Conservation (phyloP, 2,797 vertebrate genomes). For the Platyrinchus mystaceus region DNA sequence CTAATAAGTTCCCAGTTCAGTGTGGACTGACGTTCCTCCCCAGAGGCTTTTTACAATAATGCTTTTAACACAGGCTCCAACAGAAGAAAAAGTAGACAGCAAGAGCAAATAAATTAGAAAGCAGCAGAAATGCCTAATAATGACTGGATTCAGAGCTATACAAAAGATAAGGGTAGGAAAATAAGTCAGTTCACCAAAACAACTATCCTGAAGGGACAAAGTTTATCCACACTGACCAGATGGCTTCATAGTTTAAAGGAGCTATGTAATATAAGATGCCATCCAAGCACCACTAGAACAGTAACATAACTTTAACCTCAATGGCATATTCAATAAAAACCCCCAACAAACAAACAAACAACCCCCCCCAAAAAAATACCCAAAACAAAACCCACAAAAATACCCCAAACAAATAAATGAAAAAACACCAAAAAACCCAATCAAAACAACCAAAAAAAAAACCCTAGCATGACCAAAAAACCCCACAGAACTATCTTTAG, state of each 20-base stretch:
- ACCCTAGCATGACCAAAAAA: not conserved
- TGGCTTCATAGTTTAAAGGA: not conserved
- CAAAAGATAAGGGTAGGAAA: not conserved
- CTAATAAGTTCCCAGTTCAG: not conserved
- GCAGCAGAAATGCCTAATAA: not conserved
- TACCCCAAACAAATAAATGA: not conserved
- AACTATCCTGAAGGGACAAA: not conserved
- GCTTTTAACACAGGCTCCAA: not conserved
- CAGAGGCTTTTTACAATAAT: not conserved
- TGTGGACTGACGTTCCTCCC: not conserved
- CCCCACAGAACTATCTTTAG: accelerated
- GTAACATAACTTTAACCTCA: not conserved
- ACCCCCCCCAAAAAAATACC: not conserved
- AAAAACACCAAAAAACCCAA: too few relatives aligned
- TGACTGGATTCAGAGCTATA: not conserved
- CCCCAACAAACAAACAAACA: not conserved
- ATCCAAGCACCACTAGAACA: not conserved
- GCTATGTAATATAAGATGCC: not conserved
- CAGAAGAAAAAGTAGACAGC: not conserved
- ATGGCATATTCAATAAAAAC: not conserved
- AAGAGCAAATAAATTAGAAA: not conserved
- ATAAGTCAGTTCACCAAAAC: not conserved
- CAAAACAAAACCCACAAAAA: not conserved
- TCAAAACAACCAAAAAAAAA: not conserved
- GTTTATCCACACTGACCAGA: not conserved